Evolutionary conservation across 2,888 invertebrate genomes (phyloP), one percentile per base, ranked within the genome.

Genomic region (Agriopis marginaria): DNA sequence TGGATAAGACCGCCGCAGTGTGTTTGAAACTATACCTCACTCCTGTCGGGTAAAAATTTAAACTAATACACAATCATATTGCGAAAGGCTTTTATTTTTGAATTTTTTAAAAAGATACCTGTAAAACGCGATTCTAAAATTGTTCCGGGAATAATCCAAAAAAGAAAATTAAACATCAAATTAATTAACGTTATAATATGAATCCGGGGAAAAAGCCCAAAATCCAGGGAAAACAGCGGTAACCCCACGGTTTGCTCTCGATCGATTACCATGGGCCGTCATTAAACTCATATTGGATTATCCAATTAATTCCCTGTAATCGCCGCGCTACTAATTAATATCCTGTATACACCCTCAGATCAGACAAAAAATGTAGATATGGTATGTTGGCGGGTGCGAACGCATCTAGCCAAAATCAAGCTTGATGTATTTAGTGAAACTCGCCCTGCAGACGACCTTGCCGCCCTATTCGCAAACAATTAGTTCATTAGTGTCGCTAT

Each of bases 221-320:
- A 23, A 5, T 32, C 45, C 3, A 12, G 11, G 12, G 47, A 62
- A 74, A 73, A 76, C 71, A 70, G 66, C 68, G 50, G 59, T 63
- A 74, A 74, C 66, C 68, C 50, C 47, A 55, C 40, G 55, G 66
- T 60, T 71, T 49, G 61, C 23, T 58, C 62, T 61, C 50, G 65
- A 65, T 68, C 63, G 56, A 63, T 56, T 39, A 50, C 61, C 56
- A 50, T 50, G 68, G 66, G 53, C 79, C 80, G 75, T 79, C 83
- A 83, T 87, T 88, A 84, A 89, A 89, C 87, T 86, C 86, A 86
- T 88, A 89, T 90, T 86, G 89, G 89, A 91, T 92, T 89, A 92
- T 84, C 83, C 87, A 86, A 91, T 92, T 90, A 92, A 91, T 90
- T 86, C 86, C 73, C 77, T 82, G 87, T 90, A 90, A 92, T 92